Base-by-base conservation (phyloP, 92 coral and sea anemone species). In the Zoanthus sansibaricus region DNA sequence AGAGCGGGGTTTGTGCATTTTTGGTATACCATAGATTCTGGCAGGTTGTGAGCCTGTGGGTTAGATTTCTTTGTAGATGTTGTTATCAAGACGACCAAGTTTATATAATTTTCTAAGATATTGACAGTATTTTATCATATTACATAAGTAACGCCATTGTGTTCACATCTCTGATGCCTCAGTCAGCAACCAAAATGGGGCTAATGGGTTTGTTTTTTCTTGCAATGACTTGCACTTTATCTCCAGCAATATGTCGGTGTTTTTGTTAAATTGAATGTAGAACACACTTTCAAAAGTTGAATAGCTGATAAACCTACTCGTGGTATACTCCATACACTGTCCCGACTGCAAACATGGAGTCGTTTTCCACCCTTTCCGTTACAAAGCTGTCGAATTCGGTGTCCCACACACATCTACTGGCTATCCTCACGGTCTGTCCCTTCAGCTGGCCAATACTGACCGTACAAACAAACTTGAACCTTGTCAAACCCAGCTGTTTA, bases 361-460 rank as follows among this genome's bases (percentile, higher is more conserved):
- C 91, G 66, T 93, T 97, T 88, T 93, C 86, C 83, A 91, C 89
- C 56, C 89, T 93, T 52, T 93, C 99, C 0, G 96, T 91, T 9
- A 94, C 96, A 89, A 93, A 97, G 71, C 80, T 93, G 62, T 97
- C 99, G 17, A 82, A 80, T 12, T 97, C 98, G 6, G 89, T 82
- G 87, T 95, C 93, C 99, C 99, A 97, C 45, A 97, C 89, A 47
- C 97, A 94, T 46, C 99, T 95, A 87, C 97, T 97, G 3, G 97
- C 98, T n/a, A 97, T 92, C 46, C 95, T 86, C 9, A 93, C 59
- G 8, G 93, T 87, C 74, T 93, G 98, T 10, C 98, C 98, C 76
- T 68, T 88, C 74, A 93, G 9, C 68, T 97, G 94, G 5, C 98
- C 99, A 15, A 97, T 97, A 14, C 95, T 92, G 51, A 97, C 98